These are phyloP conservation scores for Tenthredo amoena DNA, from an alignment of 2,888 invertebrate species.

Conservation along the genomic window DNA sequence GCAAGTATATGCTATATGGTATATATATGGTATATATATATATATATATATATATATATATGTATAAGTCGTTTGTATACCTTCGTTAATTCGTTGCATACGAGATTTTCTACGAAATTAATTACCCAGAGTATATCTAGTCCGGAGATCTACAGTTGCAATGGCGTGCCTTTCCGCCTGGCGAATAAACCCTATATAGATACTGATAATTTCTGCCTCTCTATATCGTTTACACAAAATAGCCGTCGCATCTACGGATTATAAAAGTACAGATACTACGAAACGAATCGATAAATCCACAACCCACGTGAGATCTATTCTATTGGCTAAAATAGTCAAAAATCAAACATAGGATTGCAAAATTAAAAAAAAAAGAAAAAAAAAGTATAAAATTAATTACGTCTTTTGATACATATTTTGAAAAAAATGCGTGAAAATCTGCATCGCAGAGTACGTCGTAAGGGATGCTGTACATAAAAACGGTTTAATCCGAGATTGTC, in stretches of 20 bases:
- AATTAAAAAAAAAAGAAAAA: neutral
- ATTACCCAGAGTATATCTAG: constrained; percentile 34
- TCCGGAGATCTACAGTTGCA: constrained; percentile 17
- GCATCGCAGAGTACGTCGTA: neutral
- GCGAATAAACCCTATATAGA: neutral
- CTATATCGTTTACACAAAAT: neutral
- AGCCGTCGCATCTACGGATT: neutral
- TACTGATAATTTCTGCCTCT: constrained; percentile 16
- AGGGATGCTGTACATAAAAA: constrained; percentile 23
- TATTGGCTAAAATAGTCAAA: neutral
- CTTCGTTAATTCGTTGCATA: constrained; percentile 22
- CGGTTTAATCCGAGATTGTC: constrained; percentile 14
- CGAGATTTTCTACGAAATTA: constrained; percentile 33
- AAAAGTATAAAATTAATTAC: neutral
- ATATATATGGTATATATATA: too few relatives aligned
- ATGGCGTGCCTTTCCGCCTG: neutral
- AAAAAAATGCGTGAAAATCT: too few relatives aligned
- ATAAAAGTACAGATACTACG: neutral
- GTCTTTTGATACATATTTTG: too few relatives aligned
- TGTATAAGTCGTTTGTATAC: neutral
- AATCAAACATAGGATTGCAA: neutral
- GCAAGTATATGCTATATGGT: neutral
- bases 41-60: neutral
- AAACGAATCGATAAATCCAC: neutral
- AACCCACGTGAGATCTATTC: neutral